Conservation (phyloP, 37 sponge, comb jelly and placozoan species). For the Amphimedon queenslandica region DNA sequence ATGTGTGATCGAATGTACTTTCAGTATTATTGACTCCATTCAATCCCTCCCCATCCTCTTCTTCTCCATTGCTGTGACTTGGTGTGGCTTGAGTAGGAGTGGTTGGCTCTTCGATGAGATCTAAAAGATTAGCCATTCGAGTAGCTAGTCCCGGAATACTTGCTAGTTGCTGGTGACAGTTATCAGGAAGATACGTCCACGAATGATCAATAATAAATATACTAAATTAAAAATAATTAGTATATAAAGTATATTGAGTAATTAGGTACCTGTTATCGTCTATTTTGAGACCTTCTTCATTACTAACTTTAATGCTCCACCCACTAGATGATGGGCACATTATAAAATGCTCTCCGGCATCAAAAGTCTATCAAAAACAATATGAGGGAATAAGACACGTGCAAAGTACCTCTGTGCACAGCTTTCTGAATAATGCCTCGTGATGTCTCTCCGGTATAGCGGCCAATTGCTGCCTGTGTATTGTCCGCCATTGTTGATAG, state of each 20-base stretch:
- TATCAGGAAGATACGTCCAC: constrained; percentile 80
- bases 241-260: not conserved
- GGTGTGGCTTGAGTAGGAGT: not conserved
- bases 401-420: too few relatives aligned
- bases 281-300: constrained; percentile 17
- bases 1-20: too few relatives aligned
- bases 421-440: too few relatives aligned
- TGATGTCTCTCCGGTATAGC: too few relatives aligned
- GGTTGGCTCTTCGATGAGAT: not conserved
- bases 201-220: constrained; percentile 92
- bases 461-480: too few relatives aligned
- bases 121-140: constrained; percentile 72
- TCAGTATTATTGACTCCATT: not conserved
- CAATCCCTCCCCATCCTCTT: not conserved
- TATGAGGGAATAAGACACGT: too few relatives aligned
- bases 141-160: constrained; percentile 60
- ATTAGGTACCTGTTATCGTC: constrained; percentile 33
- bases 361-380: constrained; percentile 75
- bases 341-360: constrained; percentile 78
- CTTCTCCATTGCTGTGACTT: constrained; percentile 2
- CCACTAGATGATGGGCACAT: constrained; percentile 37
- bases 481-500: too few relatives aligned
- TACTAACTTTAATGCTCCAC: constrained; percentile 52
- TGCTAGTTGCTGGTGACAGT: constrained; percentile 49
- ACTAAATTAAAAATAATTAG: constrained; percentile 15